Conservation (phyloP, 1,140 invertebrate genomes). For the Drosophila melanogaster region Release_6_plus_ISO1_MT NT_033777.3:29673501-29674000, state of each 20-base stretch:
- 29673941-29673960: not conserved
- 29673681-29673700: conserved; percentile 11
- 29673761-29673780: conserved; percentile 46
- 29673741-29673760: conserved; percentile 60
- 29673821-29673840: conserved; percentile 57
- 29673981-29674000: conserved; percentile 26
- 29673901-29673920: conserved; percentile 55
- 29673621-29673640: conserved; percentile 53
- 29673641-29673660: conserved; percentile 59
- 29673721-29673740: conserved; percentile 18
- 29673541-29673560: conserved; percentile 42
- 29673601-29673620: conserved; percentile 55
- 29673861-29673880: conserved; percentile 64
- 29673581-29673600: conserved; percentile 43
- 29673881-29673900: conserved; percentile 37
- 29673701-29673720: not conserved
- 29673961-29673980: not conserved
- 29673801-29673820: conserved; percentile 56
- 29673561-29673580: conserved; percentile 33
- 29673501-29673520: fast-evolving
- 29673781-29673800: conserved; percentile 66
- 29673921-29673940: conserved; percentile 33
- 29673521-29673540: not conserved
- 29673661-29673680: conserved; percentile 44
- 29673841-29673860: conserved; percentile 51